Conservation (phyloP, 2,113 vertebrate genomes). For the Capricornis sumatraensis region DNA sequence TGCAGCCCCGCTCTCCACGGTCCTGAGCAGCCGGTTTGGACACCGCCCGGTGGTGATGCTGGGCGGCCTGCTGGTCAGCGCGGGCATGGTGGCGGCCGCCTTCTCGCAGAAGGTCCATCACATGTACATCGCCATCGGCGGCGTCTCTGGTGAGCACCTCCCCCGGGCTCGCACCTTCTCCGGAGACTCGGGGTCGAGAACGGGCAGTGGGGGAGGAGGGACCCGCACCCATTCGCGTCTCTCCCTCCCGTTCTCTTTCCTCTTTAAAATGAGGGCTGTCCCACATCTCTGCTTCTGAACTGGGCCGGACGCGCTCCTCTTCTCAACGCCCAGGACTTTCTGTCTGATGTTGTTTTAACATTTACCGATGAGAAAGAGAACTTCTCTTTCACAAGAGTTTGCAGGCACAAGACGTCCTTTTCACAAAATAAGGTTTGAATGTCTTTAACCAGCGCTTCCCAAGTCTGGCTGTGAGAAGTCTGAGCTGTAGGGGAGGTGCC, state of each 20-base stretch:
- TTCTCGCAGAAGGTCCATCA: conserved; percentile 87
- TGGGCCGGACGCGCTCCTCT: too few relatives aligned
- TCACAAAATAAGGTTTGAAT: neutral
- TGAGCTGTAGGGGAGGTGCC: too few relatives aligned
- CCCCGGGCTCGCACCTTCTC: rapidly evolving
- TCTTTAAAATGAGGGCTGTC: conserved; percentile 37
- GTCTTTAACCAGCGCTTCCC: neutral
- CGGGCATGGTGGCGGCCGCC: conserved; percentile 87
- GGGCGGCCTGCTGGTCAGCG: conserved; percentile 89
- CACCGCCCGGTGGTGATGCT: conserved; percentile 91
- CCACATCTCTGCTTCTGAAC: neutral
- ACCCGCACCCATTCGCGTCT: neutral
- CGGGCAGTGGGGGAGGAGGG: neutral
- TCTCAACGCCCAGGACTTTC: neutral
- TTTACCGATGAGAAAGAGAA: neutral
- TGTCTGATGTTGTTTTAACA: neutral
- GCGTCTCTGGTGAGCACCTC: conserved; percentile 86
- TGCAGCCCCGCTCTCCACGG: conserved; percentile 90
- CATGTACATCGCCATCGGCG: conserved; percentile 91
- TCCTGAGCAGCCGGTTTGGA: conserved; percentile 90
- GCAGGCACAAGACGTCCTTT: neutral
- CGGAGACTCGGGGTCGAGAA: neutral
- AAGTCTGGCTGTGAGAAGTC: neutral
- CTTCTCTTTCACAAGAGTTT: neutral
- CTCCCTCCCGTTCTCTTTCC: neutral